A percentile compares a stretch with the other conserved stretches of the same genome.
phyloP scores from a whole-genome alignment of 2,113 vertebrate species.

The Halichoerus grypus region DNA sequence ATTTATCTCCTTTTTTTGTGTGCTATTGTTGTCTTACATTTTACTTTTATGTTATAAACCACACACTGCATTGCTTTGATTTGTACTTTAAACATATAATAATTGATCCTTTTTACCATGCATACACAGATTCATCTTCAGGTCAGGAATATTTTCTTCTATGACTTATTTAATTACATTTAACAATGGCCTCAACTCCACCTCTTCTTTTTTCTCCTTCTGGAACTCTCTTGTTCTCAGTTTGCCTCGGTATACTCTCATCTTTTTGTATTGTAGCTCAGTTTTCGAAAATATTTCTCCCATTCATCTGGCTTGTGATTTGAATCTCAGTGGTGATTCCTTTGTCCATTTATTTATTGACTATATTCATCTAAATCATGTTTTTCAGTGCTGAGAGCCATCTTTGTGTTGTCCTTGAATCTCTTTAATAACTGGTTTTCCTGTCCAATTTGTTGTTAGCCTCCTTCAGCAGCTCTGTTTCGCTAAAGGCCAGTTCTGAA shows the following conservation, averaged over 20 bases:
- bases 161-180: neutral
- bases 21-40: neutral
- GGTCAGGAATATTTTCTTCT: neutral
- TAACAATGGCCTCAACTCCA: neutral
- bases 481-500: neutral
- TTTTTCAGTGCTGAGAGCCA: neutral
- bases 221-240: neutral
- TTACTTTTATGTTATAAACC: neutral
- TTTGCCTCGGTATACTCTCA: neutral
- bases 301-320: neutral
- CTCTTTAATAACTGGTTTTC: neutral
- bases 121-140: neutral
- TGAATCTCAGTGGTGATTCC: neutral
- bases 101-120: neutral
- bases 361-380: neutral
- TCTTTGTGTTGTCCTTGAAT: neutral
- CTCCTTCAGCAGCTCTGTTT: neutral
- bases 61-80: neutral
- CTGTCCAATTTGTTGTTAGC: neutral
- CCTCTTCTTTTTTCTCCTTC: neutral
- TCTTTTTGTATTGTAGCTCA: neutral
- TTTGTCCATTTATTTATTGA: neutral
- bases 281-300: constrained; percentile 13
- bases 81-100: neutral
- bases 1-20: neutral